phyloP scores from a whole-genome alignment of 2,888 invertebrate genomes.

The Agonopterix alstromeriana region DNA sequence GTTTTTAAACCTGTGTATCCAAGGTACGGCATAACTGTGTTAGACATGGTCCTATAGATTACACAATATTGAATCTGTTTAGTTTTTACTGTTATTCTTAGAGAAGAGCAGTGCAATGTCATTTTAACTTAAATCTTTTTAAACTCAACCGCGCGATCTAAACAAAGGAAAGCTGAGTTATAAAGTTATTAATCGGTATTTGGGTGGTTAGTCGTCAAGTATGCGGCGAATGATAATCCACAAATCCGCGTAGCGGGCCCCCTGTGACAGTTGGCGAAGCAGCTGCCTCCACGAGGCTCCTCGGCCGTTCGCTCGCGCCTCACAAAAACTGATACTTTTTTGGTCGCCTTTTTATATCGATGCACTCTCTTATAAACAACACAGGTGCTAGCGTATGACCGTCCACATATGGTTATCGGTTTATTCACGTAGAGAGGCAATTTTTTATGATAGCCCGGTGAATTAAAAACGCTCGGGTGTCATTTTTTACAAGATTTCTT shows the following conservation, averaged over 20 bases:
- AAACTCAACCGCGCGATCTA: too few species aligned
- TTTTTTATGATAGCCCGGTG: slow-evolving; percentile 49
- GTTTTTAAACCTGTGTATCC: slow-evolving; percentile 23
- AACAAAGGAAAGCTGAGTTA: too few species aligned
- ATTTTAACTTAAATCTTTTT: too few species aligned
- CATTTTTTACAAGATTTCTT: slow-evolving; percentile 9
- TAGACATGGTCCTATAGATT: slow-evolving; percentile 15
- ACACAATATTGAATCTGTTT: too few species aligned
- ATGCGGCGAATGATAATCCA: slow-evolving; percentile 52
- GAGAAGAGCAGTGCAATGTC: too few species aligned
- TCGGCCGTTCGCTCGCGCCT: slow-evolving; percentile 45
- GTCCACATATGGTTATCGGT: slow-evolving; percentile 71
- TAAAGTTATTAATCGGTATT: slow-evolving; percentile 17
- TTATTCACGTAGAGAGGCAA: slow-evolving; percentile 44
- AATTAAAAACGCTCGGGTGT: slow-evolving; percentile 30
- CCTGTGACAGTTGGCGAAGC: slow-evolving; percentile 68
- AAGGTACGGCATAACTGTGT: slow-evolving; percentile 13
- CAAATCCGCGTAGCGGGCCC: slow-evolving; percentile 50
- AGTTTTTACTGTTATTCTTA: too few species aligned
- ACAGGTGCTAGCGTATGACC: slow-evolving; percentile 71
- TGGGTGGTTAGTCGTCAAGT: slow-evolving; percentile 32
- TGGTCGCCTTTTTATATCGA: slow-evolving; percentile 66
- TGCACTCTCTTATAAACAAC: slow-evolving; percentile 74
- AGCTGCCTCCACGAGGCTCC: slow-evolving; percentile 40
- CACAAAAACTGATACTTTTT: slow-evolving; percentile 73